A percentile compares a stretch with the other conserved stretches of the same genome.
Evolutionary conservation across 2,888 invertebrate genomes (phyloP).

Genomic region (Synanthedon myopaeformis): DNA sequence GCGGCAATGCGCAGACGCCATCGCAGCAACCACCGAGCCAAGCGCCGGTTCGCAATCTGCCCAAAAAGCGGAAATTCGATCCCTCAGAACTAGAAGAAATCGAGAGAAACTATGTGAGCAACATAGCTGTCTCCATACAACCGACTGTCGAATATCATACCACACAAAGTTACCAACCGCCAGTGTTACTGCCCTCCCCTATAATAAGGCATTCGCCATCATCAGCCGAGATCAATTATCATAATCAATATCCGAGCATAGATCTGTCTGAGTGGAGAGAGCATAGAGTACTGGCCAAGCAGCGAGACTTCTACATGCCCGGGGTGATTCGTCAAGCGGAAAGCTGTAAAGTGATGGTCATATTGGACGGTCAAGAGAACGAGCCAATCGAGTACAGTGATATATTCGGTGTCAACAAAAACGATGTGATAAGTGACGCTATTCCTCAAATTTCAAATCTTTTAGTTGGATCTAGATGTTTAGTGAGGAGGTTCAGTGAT

Average conservation of each 20-base stretch:
- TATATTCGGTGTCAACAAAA: constrained; percentile 82
- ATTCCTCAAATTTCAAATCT: constrained; percentile 89
- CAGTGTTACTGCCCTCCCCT: constrained; percentile 45
- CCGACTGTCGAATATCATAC: constrained; percentile 40
- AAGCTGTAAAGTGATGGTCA: constrained; percentile 80
- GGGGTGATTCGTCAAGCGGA: constrained; percentile 86
- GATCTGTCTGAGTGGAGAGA: constrained; percentile 95
- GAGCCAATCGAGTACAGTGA: constrained; percentile 79
- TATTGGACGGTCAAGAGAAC: constrained; percentile 82
- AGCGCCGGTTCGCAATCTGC: constrained; percentile 80
- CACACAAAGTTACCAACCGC: constrained; percentile 28
- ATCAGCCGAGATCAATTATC: constrained; percentile 65
- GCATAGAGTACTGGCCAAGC: constrained; percentile 90
- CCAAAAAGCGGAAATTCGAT: constrained; percentile 93
- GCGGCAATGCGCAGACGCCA: constrained; percentile 31
- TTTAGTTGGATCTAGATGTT: constrained; percentile 82
- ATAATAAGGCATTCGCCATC: constrained; percentile 65
- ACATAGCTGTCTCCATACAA: constrained; percentile 31
- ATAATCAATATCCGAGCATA: constrained; percentile 71
- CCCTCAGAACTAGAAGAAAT: constrained; percentile 82
- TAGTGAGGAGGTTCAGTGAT: constrained; percentile 78
- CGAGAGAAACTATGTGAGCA: constrained; percentile 61
- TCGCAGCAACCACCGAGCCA: constrained; percentile 58
- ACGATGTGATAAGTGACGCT: constrained; percentile 92
- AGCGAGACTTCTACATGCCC: constrained; percentile 84